These are phyloP conservation scores for Patella depressa DNA, from an alignment of 2,888 invertebrate genomes.

Conservation along the genomic window DNA sequence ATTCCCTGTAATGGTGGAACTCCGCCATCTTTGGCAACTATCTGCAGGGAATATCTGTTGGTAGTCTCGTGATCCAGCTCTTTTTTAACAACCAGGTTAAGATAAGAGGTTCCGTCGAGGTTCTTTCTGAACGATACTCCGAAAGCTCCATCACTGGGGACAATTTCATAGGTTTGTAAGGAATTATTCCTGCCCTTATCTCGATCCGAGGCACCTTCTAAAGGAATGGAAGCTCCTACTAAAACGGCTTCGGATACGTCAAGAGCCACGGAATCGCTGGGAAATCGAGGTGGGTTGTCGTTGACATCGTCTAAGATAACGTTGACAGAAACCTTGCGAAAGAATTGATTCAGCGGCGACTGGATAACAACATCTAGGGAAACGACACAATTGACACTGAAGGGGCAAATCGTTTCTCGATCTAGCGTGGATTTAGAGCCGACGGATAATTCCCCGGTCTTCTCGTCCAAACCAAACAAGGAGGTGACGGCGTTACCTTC, in stretches of 20 bases:
- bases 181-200: conserved; percentile 53
- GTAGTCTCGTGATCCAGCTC: conserved; percentile 53
- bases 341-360: conserved; percentile 53
- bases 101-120: conserved; percentile 51
- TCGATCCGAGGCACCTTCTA: conserved; percentile 55
- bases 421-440: conserved; percentile 43
- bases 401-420: conserved; percentile 53
- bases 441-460: conserved; percentile 47
- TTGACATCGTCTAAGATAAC: conserved; percentile 63
- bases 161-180: conserved; percentile 52
- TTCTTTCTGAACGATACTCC: conserved; percentile 45
- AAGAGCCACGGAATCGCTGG: conserved; percentile 38
- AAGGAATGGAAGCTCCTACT: conserved; percentile 44
- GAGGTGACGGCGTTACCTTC: conserved; percentile 41
- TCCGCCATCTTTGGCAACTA: conserved; percentile 59
- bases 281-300: conserved; percentile 63
- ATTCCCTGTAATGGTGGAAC: conserved; percentile 47
- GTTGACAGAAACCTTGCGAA: conserved; percentile 54
- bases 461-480: conserved; percentile 51
- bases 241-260: conserved; percentile 53
- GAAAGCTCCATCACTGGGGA: conserved; percentile 53
- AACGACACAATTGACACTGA: conserved; percentile 44
- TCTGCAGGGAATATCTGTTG: conserved; percentile 49
- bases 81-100: conserved; percentile 49
- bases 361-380: conserved; percentile 53